These are phyloP conservation scores for Apoda limacodes DNA, from an alignment of 2,888 invertebrate species.

Conservation along the genomic window DNA sequence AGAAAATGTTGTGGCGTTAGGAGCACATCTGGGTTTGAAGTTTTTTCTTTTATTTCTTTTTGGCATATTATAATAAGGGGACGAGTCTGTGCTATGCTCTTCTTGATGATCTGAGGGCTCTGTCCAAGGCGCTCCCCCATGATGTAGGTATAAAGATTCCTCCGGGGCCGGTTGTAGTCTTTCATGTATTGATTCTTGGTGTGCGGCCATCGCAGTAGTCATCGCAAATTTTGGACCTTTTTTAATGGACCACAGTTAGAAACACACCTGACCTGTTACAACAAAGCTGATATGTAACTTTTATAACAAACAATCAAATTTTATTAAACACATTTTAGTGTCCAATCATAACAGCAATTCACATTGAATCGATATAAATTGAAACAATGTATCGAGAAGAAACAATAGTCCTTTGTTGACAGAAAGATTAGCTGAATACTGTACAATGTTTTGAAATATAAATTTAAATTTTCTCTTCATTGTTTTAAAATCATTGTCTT, in stretches of 20 bases:
- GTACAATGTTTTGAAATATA: constrained; percentile 61
- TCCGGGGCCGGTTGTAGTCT: constrained; percentile 57
- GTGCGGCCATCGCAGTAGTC: constrained; percentile 70
- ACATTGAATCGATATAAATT: constrained; percentile 53
- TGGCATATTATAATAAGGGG: constrained; percentile 64
- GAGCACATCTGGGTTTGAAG: constrained; percentile 80
- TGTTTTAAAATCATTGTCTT: constrained; percentile 38
- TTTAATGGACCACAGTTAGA: no score
- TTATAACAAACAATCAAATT: constrained; percentile 52
- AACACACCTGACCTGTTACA: constrained; percentile 50
- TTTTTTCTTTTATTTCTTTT: constrained; percentile 83
- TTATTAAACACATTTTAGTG: constrained; percentile 59
- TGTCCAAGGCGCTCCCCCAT: constrained; percentile 67
- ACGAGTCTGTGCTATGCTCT: constrained; percentile 48
- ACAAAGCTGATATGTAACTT: constrained; percentile 17
- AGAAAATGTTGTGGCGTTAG: constrained; percentile 63
- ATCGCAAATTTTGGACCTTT: constrained; percentile 59
- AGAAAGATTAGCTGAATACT: constrained; percentile 65
- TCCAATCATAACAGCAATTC: constrained; percentile 65
- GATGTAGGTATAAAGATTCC: constrained; percentile 56
- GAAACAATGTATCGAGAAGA: constrained; percentile 60
- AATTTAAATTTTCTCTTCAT: constrained; percentile 52
- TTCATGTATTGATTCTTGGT: constrained; percentile 67
- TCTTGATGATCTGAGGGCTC: constrained; percentile 49
- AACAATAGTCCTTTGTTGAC: constrained; percentile 67